phyloP scores from a whole-genome alignment of 2,888 invertebrate genomes.

The Mylabris sibirica region DNA sequence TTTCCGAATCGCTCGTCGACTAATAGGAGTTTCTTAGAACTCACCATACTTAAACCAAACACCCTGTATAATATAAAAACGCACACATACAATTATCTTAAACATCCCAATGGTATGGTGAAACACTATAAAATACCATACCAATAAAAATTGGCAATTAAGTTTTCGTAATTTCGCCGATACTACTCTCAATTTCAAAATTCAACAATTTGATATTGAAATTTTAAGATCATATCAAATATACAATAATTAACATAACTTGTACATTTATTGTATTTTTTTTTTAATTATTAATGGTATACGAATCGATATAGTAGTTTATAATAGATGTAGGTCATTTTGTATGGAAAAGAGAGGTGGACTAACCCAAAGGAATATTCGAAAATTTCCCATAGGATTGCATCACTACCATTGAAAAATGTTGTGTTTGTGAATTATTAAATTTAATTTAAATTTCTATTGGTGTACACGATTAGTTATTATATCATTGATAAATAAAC shows the following conservation, averaged over 20 bases:
- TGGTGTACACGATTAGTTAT: slow-evolving; percentile 34
- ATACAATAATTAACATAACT: no score
- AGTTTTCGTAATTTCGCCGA: not conserved
- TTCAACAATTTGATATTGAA: not conserved
- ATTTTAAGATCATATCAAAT: not conserved
- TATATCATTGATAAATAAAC: not conserved
- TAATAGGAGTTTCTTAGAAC: no score
- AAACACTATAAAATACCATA: not conserved
- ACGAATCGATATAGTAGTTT: no score
- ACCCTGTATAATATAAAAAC: not conserved
- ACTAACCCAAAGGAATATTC: slow-evolving; percentile 48
- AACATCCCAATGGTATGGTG: not conserved
- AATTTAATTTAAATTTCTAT: slow-evolving; percentile 54
- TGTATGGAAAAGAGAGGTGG: slow-evolving; percentile 30
- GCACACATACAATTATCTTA: not conserved
- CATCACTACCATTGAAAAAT: slow-evolving; percentile 50
- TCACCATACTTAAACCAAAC: no score
- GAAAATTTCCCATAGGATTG: slow-evolving; percentile 53
- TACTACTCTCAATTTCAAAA: not conserved
- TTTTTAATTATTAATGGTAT: no score
- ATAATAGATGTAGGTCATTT: not conserved
- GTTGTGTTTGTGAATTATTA: slow-evolving; percentile 51
- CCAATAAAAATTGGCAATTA: slow-evolving; percentile 1
- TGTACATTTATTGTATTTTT: no score
- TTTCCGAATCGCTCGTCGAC: no score